Percentiles rank a stretch among this genome's conserved stretches.
phyloP scores from a whole-genome alignment of 1,140 invertebrate genomes.

The Panagrolaimus sp. region DNA sequence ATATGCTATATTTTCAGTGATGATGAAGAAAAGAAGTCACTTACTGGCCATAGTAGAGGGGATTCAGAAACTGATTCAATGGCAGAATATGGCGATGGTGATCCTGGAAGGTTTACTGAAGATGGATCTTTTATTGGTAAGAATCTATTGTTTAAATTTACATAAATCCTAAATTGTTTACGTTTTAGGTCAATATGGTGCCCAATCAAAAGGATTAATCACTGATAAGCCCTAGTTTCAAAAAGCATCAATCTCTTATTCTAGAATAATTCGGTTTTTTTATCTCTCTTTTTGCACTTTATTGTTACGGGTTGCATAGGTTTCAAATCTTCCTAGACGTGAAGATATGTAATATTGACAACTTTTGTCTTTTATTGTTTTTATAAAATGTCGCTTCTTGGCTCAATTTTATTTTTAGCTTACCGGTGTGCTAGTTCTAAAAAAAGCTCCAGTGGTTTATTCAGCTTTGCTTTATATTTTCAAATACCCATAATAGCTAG shows the following conservation, averaged over 20 bases:
- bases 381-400: neutral
- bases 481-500: neutral
- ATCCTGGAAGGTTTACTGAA: conserved; percentile 93
- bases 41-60: conserved; percentile 66
- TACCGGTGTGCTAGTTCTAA: conserved; percentile 11
- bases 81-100: conserved; percentile 93
- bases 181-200: conserved; percentile 14
- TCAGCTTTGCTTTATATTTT: conserved; percentile 1
- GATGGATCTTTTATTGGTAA: conserved; percentile 95
- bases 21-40: conserved; percentile 55
- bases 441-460: conserved; percentile 11
- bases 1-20: conserved; percentile 30
- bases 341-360: neutral
- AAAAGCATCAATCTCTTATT: neutral
- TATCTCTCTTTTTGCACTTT: conserved; percentile 1
- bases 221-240: conserved; percentile 10
- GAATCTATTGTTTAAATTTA: conserved; percentile 25
- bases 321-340: neutral
- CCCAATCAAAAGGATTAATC: conserved; percentile 9
- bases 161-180: neutral
- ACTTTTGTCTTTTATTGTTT: conserved; percentile 9
- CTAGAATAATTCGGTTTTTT: neutral
- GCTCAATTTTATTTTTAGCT: conserved; percentile 11
- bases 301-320: conserved; percentile 10
- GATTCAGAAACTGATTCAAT: conserved; percentile 93